phyloP scores from a whole-genome alignment of 2,797 vertebrate species.

The Fundulus diaphanus region DNA sequence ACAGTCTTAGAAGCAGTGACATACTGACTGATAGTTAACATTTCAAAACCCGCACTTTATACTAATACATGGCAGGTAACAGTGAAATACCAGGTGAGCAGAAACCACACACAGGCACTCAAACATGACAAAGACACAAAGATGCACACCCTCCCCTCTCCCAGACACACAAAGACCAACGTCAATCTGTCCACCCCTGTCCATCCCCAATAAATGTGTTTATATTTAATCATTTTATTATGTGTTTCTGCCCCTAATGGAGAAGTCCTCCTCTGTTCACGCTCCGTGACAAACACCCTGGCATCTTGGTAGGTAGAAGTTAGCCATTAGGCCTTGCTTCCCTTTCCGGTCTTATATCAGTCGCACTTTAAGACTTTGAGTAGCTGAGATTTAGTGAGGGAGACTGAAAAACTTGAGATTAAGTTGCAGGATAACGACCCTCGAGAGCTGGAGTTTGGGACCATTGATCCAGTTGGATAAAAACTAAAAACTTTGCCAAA shows the following conservation, averaged over 20 bases:
- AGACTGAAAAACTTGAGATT: conserved; percentile 65
- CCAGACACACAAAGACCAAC: conserved; percentile 38
- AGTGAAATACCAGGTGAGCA: conserved; percentile 57
- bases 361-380: conserved; percentile 71
- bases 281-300: conserved; percentile 81
- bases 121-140: conserved; percentile 34
- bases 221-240: conserved; percentile 83
- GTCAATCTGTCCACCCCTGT: conserved; percentile 34
- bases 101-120: conserved; percentile 44
- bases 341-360: conserved; percentile 84
- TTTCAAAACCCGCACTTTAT: conserved; percentile 74
- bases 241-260: conserved; percentile 60
- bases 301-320: conserved; percentile 78
- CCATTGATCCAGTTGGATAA: background rate
- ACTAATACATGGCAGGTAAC: conserved; percentile 73
- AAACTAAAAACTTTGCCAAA: background rate
- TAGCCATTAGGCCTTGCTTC: conserved; percentile 74
- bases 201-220: conserved; percentile 64
- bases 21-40: conserved; percentile 79
- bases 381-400: conserved; percentile 55
- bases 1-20: conserved; percentile 75
- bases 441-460: too few relatives aligned
- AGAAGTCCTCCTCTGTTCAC: conserved; percentile 38
- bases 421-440: too few relatives aligned
- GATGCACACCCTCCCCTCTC: conserved; percentile 25